Conservation (phyloP, 2,888 invertebrate species). For the Caenorhabditis macrosperma region DNA sequence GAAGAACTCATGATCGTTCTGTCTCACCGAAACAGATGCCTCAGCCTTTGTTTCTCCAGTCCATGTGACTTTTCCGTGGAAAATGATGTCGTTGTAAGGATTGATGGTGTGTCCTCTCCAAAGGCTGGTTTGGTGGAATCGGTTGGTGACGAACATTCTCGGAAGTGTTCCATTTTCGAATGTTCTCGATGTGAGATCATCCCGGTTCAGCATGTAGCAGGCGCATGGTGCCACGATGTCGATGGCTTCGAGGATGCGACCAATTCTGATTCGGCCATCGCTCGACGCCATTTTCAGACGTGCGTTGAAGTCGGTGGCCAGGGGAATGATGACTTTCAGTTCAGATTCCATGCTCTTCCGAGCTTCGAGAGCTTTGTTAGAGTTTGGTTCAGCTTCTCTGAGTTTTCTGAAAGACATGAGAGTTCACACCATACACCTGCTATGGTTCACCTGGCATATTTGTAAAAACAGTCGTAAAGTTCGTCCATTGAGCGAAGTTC, state of each 20-base stretch:
- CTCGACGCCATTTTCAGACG: conserved; percentile 43
- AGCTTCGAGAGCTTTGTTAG: conserved; percentile 16
- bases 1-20: conserved; percentile 44
- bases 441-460: conserved; percentile 26
- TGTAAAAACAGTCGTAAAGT: conserved; percentile 50
- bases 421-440: not conserved
- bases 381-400: conserved; percentile 5
- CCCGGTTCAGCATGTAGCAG: conserved; percentile 52
- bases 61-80: conserved; percentile 57
- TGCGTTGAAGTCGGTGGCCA: conserved; percentile 36
- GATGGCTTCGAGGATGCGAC: conserved; percentile 45
- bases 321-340: conserved; percentile 47
- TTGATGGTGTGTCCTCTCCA: conserved; percentile 21
- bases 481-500: conserved; percentile 49
- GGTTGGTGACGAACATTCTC: conserved; percentile 53
- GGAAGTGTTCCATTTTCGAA: conserved; percentile 51
- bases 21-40: conserved; percentile 48
- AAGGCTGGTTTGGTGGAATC: conserved; percentile 40
- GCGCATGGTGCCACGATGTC: conserved; percentile 58
- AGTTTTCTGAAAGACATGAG: conserved; percentile 22
- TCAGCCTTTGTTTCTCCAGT: conserved; percentile 43
- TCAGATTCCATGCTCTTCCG: conserved; percentile 25
- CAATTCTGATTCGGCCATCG: conserved; percentile 44
- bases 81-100: conserved; percentile 42
- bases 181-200: conserved; percentile 22